phyloP scores from a whole-genome alignment of 2,888 invertebrate species.

The Aleiodes testaceus region DNA sequence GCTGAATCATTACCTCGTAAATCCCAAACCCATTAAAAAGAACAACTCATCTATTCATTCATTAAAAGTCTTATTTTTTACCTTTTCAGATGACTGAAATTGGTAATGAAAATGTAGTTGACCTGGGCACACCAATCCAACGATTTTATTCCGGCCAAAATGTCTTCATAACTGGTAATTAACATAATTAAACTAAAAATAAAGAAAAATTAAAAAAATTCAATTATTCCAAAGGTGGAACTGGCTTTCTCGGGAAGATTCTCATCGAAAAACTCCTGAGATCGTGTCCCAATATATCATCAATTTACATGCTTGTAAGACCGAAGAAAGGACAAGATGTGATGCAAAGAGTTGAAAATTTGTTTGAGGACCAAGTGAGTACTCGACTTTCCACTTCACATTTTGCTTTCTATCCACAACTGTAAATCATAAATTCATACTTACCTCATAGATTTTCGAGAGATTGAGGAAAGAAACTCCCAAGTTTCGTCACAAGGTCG shows the following conservation, averaged over 20 bases:
- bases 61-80: conserved; percentile 25
- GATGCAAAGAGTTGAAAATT: conserved; percentile 79
- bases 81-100: conserved; percentile 56
- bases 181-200: too few relatives aligned
- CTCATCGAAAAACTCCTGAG: conserved; percentile 78
- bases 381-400: conserved; percentile 4
- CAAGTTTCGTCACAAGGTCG: conserved; percentile 80
- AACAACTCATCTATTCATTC: too few relatives aligned
- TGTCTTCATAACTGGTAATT: conserved; percentile 76
- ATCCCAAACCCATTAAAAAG: background rate
- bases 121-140: conserved; percentile 73
- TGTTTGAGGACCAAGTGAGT: conserved; percentile 81
- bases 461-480: conserved; percentile 75
- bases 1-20: conserved; percentile 8
- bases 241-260: conserved; percentile 76
- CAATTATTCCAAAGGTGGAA: conserved; percentile 60
- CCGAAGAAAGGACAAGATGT: conserved; percentile 79
- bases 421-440: background rate
- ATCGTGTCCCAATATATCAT: conserved; percentile 75
- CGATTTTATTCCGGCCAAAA: conserved; percentile 77
- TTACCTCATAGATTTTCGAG: conserved; percentile 74
- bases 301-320: conserved; percentile 76
- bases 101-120: conserved; percentile 48
- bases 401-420: background rate
- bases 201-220: conserved; percentile 48